Evolutionary conservation across 2,888 invertebrate genomes (phyloP).

Genomic region (Philonicus albiceps): DNA sequence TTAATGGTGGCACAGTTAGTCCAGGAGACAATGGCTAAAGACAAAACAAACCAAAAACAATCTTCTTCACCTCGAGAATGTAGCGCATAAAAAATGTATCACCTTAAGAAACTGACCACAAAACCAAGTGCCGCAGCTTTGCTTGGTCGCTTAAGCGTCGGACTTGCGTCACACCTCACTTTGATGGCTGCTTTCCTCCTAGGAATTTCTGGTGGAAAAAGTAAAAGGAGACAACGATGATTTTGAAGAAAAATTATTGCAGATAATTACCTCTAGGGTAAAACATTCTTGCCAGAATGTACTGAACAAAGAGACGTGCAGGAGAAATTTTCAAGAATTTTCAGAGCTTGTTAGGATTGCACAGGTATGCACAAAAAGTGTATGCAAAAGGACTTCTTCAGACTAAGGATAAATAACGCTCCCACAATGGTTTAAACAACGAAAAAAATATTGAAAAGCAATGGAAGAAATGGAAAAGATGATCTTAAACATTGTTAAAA

Average conservation of each 20-base stretch:
- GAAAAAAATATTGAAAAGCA: not conserved
- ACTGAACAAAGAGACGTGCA: not conserved
- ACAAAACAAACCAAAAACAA: not conserved
- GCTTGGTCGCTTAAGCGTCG: not conserved
- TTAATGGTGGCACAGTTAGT: not conserved
- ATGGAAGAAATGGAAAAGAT: not conserved
- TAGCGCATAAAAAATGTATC: constrained; percentile 2
- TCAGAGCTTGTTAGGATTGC: not conserved
- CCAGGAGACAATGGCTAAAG: not conserved
- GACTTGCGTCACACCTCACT: not conserved
- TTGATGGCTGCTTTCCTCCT: not conserved
- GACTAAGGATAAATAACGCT: not conserved
- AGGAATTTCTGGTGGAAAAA: not conserved
- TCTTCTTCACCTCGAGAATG: not conserved
- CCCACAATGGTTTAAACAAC: not conserved
- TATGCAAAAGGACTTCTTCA: not conserved
- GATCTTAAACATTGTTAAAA: not conserved
- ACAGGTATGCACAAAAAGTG: not conserved
- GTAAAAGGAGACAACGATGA: not conserved
- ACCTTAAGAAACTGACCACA: not conserved
- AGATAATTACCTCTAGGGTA: not conserved
- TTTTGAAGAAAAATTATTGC: not conserved
- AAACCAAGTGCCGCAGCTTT: not conserved
- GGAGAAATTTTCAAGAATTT: not conserved
- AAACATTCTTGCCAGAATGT: not conserved